A percentile compares a stretch with the other conserved stretches of the same genome.
These are phyloP conservation scores for Ara ararauna DNA, from an alignment of 2,797 vertebrate species.

Conservation along the genomic window DNA sequence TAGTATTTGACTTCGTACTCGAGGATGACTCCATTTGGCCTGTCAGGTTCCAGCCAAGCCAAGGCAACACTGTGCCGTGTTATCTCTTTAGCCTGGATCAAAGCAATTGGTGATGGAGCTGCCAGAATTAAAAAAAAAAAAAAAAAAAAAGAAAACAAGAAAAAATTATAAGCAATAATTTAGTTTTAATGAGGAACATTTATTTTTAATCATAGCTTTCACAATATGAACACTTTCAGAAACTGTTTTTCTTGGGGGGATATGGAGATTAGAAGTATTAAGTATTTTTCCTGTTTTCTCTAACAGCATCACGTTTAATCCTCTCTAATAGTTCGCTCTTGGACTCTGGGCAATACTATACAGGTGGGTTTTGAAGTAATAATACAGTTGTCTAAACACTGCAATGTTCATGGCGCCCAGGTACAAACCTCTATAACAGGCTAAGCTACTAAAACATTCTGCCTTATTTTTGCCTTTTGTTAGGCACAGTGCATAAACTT, in stretches of 20 bases:
- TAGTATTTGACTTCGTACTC: conserved; percentile 99
- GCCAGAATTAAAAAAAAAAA: background rate
- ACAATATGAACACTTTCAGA: background rate
- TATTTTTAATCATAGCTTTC: background rate
- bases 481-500: background rate
- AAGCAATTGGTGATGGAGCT: conserved; percentile 94
- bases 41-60: conserved; percentile 93
- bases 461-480: background rate
- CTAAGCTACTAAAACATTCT: background rate
- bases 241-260: background rate
- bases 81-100: conserved; percentile 95
- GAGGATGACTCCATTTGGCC: conserved; percentile 95
- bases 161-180: background rate
- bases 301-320: background rate
- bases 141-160: background rate
- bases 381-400: background rate
- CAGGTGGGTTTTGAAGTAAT: background rate
- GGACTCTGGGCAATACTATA: background rate
- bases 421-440: background rate
- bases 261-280: background rate
- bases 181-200: background rate
- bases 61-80: conserved; percentile 94
- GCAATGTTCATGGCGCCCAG: background rate
- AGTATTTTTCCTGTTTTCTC: background rate
- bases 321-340: background rate